phyloP scores from a whole-genome alignment of 2,797 vertebrate species.

The Ptychadena robeensis region DNA sequence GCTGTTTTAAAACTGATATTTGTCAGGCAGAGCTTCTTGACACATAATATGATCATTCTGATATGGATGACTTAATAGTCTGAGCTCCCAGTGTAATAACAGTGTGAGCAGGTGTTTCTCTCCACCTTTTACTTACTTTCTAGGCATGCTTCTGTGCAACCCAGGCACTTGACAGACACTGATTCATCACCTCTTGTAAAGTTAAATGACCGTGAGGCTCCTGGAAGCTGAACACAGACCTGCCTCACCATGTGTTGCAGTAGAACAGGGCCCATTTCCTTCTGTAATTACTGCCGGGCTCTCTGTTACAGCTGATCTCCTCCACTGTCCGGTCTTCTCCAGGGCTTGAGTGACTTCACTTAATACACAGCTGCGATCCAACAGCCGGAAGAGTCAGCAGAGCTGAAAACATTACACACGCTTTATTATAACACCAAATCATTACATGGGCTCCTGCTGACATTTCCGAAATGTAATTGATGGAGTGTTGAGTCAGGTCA shows the following conservation, averaged over 20 bases:
- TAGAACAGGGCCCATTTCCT: slow-evolving; percentile 13
- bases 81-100: neutral
- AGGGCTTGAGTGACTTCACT: slow-evolving; percentile 30
- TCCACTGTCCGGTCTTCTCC: slow-evolving; percentile 7
- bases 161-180: neutral
- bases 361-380: slow-evolving; percentile 46
- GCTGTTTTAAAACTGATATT: neutral
- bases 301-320: slow-evolving; percentile 39
- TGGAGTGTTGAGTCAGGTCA: slow-evolving; percentile 49
- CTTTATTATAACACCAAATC: slow-evolving; percentile 45
- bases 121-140: neutral
- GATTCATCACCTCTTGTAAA: neutral
- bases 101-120: neutral
- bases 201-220: neutral
- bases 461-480: slow-evolving; percentile 52
- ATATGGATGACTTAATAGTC: neutral
- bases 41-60: neutral
- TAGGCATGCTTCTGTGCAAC: neutral
- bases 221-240: neutral
- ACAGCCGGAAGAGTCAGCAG: slow-evolving; percentile 33
- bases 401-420: slow-evolving; percentile 47
- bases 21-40: neutral
- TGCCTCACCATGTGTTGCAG: slow-evolving; percentile 21
- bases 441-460: slow-evolving; percentile 43
- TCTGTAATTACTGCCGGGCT: slow-evolving; percentile 1